Percentiles rank a stretch among this genome's conserved stretches.
Evolutionary conservation across 2,888 invertebrate genomes (phyloP).

Genomic region (Stegophylla sp.): DNA sequence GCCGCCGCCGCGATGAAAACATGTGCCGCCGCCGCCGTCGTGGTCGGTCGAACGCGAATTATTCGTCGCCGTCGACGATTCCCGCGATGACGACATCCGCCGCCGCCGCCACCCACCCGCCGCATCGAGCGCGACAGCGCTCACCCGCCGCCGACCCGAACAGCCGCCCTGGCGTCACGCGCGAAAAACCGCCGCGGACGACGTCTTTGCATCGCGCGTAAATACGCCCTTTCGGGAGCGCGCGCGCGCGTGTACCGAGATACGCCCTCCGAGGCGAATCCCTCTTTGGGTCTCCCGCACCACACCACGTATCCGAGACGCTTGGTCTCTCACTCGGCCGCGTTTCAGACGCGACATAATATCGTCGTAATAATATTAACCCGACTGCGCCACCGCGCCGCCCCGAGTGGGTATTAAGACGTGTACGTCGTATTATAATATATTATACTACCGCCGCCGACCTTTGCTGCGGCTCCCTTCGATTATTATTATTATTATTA

Average conservation of each 20-base stretch:
- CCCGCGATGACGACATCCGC: background rate
- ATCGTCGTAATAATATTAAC: no score
- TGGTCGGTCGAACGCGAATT: slow-evolving; percentile 18
- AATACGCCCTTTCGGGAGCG: no score
- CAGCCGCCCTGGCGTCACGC: background rate
- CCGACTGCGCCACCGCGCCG: no score
- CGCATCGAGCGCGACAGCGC: background rate
- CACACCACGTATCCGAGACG: no score
- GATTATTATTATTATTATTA: no score
- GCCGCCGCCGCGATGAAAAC: slow-evolving; percentile 7
- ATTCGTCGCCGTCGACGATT: slow-evolving; percentile 3
- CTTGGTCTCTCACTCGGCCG: no score
- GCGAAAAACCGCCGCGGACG: background rate
- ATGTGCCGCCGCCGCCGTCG: slow-evolving; percentile 42
- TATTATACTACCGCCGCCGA: no score
- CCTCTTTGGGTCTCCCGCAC: background rate
- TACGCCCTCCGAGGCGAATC: background rate
- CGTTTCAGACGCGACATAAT: no score
- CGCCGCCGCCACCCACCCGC: background rate
- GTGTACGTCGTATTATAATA: no score
- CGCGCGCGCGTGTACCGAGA: background rate
- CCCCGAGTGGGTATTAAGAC: no score
- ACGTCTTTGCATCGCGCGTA: no score
- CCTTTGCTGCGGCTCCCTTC: no score
- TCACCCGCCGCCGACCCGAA: background rate